Evolutionary conservation across 2,888 invertebrate genomes (phyloP), one percentile per base, ranked within the genome.

Genomic region (Sericinus montela): DNA sequence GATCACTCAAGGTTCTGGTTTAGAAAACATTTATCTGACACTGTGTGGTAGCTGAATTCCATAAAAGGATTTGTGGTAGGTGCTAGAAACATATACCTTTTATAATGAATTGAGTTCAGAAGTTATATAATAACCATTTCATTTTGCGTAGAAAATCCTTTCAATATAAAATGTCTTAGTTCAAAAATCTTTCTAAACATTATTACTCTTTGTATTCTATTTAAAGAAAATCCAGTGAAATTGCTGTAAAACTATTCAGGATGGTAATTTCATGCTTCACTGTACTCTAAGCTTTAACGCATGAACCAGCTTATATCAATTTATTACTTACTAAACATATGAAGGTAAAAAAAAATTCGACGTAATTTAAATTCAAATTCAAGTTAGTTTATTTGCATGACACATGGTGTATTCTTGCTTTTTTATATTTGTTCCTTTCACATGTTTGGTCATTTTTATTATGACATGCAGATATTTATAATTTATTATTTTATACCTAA

Each of bases 261-360:
- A 6, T 8, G 13, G 30, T 19, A 45, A 39, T 32, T 45, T 45
- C 19, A 15, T n/a, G 30, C 7, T 32, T 38, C 38, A 38, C 38
- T 45, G 29, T 8, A 6, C 15, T 9, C 15, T 23, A 23, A 14
- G 29, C 37, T 29, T 3, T 19, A 4, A 10, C 13, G 19, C 34
- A 19, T 19, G 19, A 29, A 19, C 45, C 14, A 10, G 23, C 14
- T 30, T 7, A 30, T 30, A 19, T 37, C 9, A 1, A 45, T 38
- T 45, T 15, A 30, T 13, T 45, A 38, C 19, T 29, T 29, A n/a
- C 9, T n/a, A n/a, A 4, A 29, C 3, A 29, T 4, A n/a, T 4
- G n/a, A 29, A n/a, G 10, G 9, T 4, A 4, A 1, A 2, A n/a
- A 3, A 29, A 29, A 10, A 9, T 1, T 29, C 9, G 5, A 29